phyloP scores from a whole-genome alignment of 2,888 invertebrate genomes.

The Sepioteuthis lessoniana region DNA sequence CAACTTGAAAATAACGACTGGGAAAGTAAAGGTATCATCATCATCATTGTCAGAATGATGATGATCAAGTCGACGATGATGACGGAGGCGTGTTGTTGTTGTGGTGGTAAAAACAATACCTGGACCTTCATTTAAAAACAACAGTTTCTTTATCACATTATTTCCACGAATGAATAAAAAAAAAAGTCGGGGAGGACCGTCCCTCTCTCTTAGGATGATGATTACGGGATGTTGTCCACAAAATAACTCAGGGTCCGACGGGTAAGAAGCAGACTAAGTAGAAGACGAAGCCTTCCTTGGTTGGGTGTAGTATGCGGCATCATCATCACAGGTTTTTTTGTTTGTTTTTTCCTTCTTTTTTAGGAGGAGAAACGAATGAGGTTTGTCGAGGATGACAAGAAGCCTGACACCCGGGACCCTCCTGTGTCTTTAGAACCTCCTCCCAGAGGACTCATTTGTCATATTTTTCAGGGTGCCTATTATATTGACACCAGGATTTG shows the following conservation, averaged over 20 bases:
- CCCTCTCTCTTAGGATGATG: conserved; percentile 18
- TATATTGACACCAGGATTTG: neutral
- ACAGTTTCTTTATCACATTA: neutral
- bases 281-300: conserved; percentile 19
- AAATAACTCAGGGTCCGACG: neutral
- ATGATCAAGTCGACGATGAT: neutral
- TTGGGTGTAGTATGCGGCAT: neutral
- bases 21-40: conserved; percentile 16
- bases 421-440: conserved; percentile 33
- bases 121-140: conserved; percentile 33
- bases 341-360: neutral
- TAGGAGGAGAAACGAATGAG: neutral
- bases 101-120: conserved; percentile 33
- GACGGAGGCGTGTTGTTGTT: neutral
- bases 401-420: conserved; percentile 33
- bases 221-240: neutral
- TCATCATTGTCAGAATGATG: neutral
- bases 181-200: neutral
- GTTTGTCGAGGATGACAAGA: conserved; percentile 13
- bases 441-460: neutral
- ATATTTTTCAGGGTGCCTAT: conserved; percentile 1
- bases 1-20: neutral
- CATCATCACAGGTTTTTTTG: neutral
- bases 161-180: neutral
- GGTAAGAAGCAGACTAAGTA: neutral